Evolutionary conservation across 2,797 vertebrate genomes (phyloP).

Genomic region (Sebastolobus altivelis): DNA sequence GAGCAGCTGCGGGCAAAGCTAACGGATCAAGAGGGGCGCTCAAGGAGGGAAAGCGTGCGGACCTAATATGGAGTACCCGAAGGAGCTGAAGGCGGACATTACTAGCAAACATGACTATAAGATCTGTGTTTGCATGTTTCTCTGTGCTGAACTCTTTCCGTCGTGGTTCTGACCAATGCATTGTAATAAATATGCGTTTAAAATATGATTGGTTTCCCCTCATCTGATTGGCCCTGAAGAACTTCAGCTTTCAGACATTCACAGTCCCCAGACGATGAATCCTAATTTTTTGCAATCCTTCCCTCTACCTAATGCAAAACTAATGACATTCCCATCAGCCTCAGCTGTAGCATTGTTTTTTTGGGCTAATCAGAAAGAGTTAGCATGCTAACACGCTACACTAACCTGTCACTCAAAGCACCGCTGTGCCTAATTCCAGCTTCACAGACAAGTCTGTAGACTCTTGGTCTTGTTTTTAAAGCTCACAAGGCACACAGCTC

Average conservation of each 20-base stretch:
- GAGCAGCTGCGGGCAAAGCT: background rate
- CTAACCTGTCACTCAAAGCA: background rate
- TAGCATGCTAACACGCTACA: background rate
- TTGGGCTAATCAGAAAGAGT: background rate
- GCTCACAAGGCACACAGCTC: background rate
- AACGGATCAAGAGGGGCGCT: background rate
- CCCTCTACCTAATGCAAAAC: background rate
- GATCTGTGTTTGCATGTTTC: background rate
- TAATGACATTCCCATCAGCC: background rate
- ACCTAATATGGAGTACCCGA: background rate
- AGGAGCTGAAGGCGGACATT: background rate
- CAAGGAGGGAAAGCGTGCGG: fast-evolving
- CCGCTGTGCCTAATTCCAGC: background rate
- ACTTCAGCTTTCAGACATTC: background rate
- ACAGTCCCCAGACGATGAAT: background rate
- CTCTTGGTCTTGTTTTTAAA: constrained; percentile 5
- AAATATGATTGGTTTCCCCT: background rate
- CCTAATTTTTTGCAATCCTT: background rate
- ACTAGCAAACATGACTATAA: background rate
- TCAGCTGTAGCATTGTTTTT: background rate
- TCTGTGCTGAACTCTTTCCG: background rate
- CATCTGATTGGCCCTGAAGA: background rate
- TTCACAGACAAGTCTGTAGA: background rate
- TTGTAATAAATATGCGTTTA: background rate
- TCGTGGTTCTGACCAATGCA: background rate